phyloP scores from a whole-genome alignment of 2,888 invertebrate species.

The Orthosia gothica region DNA sequence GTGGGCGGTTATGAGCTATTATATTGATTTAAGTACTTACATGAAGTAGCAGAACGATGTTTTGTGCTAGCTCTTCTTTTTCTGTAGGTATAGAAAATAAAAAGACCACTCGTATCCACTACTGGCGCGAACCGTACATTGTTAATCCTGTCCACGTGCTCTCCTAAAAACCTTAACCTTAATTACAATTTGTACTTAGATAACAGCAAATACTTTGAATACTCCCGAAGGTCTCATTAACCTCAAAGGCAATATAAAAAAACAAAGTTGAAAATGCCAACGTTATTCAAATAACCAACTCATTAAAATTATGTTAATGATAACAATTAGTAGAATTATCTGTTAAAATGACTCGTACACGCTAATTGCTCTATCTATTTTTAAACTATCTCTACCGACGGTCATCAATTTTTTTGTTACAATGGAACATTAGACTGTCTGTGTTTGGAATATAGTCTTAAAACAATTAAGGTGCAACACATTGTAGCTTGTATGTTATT shows the following conservation, averaged over 20 bases:
- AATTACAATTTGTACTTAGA: too few species aligned
- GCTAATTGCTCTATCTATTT: conserved; percentile 51
- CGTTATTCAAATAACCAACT: conserved; percentile 30
- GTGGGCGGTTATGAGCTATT: conserved; percentile 5
- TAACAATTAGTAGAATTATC: conserved; percentile 48
- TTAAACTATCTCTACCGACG: conserved; percentile 14
- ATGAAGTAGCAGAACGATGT: neutral
- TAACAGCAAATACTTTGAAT: neutral
- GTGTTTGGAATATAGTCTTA: conserved; percentile 17
- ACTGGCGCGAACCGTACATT: too few species aligned
- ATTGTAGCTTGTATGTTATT: neutral
- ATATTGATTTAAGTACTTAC: neutral
- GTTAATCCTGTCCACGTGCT: too few species aligned
- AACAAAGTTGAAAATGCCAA: conserved; percentile 32
- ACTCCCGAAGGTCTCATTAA: conserved; percentile 1
- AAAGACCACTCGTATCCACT: too few species aligned
- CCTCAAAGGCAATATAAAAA: neutral
- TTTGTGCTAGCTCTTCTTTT: neutral
- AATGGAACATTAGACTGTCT: conserved; percentile 23
- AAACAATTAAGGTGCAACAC: neutral
- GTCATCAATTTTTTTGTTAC: conserved; percentile 39
- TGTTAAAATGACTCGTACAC: conserved; percentile 37
- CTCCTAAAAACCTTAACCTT: too few species aligned
- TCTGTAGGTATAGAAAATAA: too few species aligned
- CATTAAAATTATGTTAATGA: conserved; percentile 57